These are phyloP conservation scores for Melanotaenia nigrans DNA, from an alignment of 2,797 vertebrate genomes.

Conservation along the genomic window DNA sequence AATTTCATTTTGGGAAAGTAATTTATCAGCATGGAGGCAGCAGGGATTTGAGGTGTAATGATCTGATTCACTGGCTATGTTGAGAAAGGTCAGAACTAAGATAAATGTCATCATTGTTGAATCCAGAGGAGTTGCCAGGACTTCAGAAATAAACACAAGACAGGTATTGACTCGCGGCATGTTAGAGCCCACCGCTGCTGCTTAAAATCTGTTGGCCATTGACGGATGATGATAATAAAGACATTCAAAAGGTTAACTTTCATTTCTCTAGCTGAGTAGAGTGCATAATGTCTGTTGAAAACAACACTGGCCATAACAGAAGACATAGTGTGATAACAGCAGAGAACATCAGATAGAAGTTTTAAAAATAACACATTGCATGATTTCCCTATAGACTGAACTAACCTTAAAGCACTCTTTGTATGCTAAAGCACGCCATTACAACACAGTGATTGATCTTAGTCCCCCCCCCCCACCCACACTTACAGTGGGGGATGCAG, in stretches of 20 bases:
- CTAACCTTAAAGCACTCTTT: conserved; percentile 69
- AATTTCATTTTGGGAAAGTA: conserved; percentile 68
- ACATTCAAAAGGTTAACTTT: conserved; percentile 46
- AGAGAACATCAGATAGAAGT: conserved; percentile 40
- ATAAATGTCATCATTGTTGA: conserved; percentile 72
- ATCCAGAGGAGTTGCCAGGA: conserved; percentile 55
- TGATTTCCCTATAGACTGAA: conserved; percentile 70
- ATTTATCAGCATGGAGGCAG: conserved; percentile 65
- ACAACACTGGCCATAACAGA: conserved; percentile 24
- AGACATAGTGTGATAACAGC: conserved; percentile 34
- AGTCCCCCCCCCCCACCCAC: conserved; percentile 57
- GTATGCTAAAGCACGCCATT: conserved; percentile 73
- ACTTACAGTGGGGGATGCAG: conserved; percentile 69
- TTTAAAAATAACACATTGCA: conserved; percentile 67
- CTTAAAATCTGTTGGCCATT: conserved; percentile 35
- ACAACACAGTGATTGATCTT: conserved; percentile 71
- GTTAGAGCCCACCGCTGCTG: conserved; percentile 24
- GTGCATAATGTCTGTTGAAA: conserved; percentile 30
- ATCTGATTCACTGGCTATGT: conserved; percentile 70
- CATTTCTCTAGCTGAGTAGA: conserved; percentile 30
- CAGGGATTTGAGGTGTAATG: conserved; percentile 70
- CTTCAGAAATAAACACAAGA: conserved; percentile 63
- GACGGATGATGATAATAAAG: conserved; percentile 57
- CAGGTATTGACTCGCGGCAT: conserved; percentile 57
- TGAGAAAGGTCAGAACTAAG: conserved; percentile 76